Evolutionary conservation across 2,797 vertebrate species (phyloP).

Genomic region (Hypotaenidia okinawae): DNA sequence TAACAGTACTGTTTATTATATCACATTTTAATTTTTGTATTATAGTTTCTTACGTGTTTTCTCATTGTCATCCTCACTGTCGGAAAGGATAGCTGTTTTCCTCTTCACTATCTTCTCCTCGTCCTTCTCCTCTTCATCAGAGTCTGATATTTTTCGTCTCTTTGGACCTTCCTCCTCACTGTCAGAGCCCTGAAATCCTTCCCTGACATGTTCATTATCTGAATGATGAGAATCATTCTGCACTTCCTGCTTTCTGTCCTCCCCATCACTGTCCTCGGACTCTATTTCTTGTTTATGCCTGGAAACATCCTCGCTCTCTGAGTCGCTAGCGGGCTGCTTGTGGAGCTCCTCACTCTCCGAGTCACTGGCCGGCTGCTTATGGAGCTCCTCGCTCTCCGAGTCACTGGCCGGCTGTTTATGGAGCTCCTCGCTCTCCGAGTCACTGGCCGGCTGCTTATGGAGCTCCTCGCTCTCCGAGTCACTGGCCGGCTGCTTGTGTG

Average conservation of each 20-base stretch:
- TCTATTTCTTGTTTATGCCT: conserved; percentile 75
- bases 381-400: conserved; percentile 74
- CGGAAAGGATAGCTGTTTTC: conserved; percentile 90
- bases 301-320: conserved; percentile 73
- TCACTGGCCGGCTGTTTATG: conserved; percentile 74
- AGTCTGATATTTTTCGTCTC: conserved; percentile 75
- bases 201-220: conserved; percentile 80
- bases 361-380: conserved; percentile 59
- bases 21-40: neutral
- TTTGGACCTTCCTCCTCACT: conserved; percentile 80
- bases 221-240: conserved; percentile 84
- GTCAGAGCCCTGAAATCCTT: conserved; percentile 73
- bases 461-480: conserved; percentile 74
- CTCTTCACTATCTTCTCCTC: conserved; percentile 87
- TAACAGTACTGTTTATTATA: neutral
- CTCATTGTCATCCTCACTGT: conserved; percentile 92
- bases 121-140: conserved; percentile 84
- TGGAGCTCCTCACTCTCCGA: neutral
- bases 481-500: conserved; percentile 64
- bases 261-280: conserved; percentile 80
- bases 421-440: conserved; percentile 75
- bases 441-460: conserved; percentile 48
- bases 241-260: conserved; percentile 65
- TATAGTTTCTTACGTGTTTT: conserved; percentile 77
- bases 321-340: conserved; percentile 65